Conservation (phyloP, 2,113 vertebrate species). For the Zapornia atra region DNA sequence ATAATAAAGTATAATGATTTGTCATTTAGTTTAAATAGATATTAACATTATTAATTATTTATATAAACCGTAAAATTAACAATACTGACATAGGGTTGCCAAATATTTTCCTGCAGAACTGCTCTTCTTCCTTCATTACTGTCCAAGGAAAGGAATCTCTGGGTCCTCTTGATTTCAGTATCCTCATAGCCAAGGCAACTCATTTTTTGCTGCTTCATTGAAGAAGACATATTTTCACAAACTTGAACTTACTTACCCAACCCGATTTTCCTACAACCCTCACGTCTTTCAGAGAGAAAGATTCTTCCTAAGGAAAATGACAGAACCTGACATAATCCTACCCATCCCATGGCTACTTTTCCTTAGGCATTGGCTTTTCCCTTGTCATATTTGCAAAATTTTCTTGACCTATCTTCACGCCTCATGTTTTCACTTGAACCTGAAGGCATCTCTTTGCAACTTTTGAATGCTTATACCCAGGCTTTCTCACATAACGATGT, state of each 20-base stretch:
- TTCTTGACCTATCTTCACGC: not conserved
- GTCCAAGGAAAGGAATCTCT: not conserved
- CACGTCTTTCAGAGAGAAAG: not conserved
- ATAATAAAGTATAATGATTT: constrained; percentile 12
- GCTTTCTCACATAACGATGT: not conserved
- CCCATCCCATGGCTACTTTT: not conserved
- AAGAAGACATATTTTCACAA: not conserved
- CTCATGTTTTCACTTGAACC: not conserved
- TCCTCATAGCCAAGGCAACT: not conserved
- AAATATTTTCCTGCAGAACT: not conserved
- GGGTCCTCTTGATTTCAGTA: not conserved
- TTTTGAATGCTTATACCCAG: not conserved
- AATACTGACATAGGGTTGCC: not conserved
- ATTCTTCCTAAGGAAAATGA: not conserved
- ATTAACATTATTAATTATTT: constrained; percentile 9
- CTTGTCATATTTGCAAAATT: not conserved
- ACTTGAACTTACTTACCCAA: not conserved
- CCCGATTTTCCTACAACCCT: not conserved
- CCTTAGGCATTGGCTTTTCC: not conserved
- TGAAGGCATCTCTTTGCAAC: not conserved
- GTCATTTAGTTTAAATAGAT: not conserved
- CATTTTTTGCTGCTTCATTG: not conserved
- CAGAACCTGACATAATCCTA: not conserved
- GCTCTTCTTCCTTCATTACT: not conserved
- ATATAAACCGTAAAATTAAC: not conserved